These are phyloP conservation scores for Myodes glareolus DNA, from an alignment of 2,113 vertebrate genomes.

Conservation along the genomic window DNA sequence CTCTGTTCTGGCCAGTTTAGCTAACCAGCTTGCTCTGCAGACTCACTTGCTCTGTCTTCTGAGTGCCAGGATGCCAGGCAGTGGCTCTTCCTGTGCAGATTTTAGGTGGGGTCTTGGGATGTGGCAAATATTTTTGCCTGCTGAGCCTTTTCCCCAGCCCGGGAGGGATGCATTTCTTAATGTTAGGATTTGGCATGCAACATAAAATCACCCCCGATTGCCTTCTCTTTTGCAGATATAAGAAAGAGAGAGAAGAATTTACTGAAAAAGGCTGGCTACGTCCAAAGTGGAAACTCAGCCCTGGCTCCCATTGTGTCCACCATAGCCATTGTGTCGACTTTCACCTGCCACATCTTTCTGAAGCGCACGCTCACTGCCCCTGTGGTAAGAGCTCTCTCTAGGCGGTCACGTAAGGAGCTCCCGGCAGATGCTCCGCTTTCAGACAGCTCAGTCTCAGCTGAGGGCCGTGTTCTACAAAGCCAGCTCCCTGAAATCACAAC, in stretches of 20 bases:
- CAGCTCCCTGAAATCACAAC: too few relatives aligned
- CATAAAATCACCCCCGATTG: neutral
- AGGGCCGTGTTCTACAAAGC: too few relatives aligned
- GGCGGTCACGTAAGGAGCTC: neutral
- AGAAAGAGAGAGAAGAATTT: slow-evolving; percentile 85
- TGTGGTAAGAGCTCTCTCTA: slow-evolving; percentile 82
- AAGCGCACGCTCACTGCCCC: slow-evolving; percentile 80
- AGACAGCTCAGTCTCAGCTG: too few relatives aligned
- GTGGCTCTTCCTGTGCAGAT: neutral
- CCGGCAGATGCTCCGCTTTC: too few relatives aligned
- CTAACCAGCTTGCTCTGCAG: neutral
- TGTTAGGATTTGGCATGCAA: neutral
- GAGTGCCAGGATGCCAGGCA: neutral
- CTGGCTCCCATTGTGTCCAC: slow-evolving; percentile 83
- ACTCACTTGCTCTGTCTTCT: neutral
- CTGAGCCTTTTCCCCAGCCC: neutral
- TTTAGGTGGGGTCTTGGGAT: too few relatives aligned
- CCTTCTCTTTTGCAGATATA: slow-evolving; percentile 80
- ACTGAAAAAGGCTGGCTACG: slow-evolving; percentile 83
- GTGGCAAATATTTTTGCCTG: neutral
- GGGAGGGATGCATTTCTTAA: neutral
- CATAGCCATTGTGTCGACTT: slow-evolving; percentile 86
- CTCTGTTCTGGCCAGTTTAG: neutral
- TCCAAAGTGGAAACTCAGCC: slow-evolving; percentile 87
- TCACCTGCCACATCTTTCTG: slow-evolving; percentile 87